A percentile compares a stretch with the other conserved stretches of the same genome.
These are phyloP conservation scores for Acrocephalus arundinaceus DNA, from an alignment of 2,113 vertebrate genomes.

Conservation along the genomic window DNA sequence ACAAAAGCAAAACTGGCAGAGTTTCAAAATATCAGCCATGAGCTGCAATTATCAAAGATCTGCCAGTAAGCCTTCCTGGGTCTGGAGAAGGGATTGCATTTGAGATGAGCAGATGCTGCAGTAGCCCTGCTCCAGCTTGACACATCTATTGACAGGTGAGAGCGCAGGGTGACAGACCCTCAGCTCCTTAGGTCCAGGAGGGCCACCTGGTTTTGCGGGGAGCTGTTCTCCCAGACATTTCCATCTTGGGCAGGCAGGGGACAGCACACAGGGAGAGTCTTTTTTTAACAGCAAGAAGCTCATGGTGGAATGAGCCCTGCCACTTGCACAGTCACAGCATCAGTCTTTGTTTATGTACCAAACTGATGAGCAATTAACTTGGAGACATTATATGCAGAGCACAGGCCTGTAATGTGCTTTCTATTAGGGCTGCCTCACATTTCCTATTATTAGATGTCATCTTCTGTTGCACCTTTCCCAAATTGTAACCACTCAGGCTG, in stretches of 20 bases:
- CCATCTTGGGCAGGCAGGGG: background rate
- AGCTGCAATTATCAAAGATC: background rate
- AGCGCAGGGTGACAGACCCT: background rate
- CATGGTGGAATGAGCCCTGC: background rate
- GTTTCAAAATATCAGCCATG: background rate
- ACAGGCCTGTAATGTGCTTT: background rate
- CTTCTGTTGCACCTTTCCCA: constrained; percentile 13
- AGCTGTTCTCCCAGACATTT: background rate
- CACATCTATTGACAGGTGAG: background rate
- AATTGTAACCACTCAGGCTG: background rate
- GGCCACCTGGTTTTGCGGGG: background rate
- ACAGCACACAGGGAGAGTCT: background rate
- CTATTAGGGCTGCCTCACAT: background rate
- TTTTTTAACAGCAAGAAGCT: background rate
- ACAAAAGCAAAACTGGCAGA: background rate
- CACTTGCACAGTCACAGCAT: constrained; percentile 40
- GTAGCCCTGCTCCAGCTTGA: background rate
- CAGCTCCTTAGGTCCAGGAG: background rate
- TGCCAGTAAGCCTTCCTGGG: background rate
- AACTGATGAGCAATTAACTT: constrained; percentile 54
- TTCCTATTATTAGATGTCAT: constrained; percentile 8
- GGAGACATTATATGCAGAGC: constrained; percentile 36
- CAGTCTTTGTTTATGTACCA: constrained; percentile 30
- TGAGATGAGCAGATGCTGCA: background rate
- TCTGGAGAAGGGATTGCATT: background rate